Base-by-base conservation (phyloP, 2,113 vertebrate genomes). In the Melanostigma gelatinosum region DNA sequence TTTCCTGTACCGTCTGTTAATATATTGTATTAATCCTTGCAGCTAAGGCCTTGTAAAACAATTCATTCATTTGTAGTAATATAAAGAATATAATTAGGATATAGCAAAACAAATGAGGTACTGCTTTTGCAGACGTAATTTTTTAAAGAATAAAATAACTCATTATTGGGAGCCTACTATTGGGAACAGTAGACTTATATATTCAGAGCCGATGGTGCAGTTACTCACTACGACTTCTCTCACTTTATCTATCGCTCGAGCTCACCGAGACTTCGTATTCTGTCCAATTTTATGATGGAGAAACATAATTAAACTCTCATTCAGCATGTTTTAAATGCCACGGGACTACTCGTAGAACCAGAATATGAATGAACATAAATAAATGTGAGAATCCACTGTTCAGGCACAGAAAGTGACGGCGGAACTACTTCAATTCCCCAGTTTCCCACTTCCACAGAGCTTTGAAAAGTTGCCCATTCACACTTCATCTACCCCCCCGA, bases 311-410 rank as follows among this genome's bases (percentile, higher is more conserved):
- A 58, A 80, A 85, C 27, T 66, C 54, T 87, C 74, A 83, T 83
- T 85, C 76, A 82, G 73, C 75, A 62, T 48, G 40, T 90, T 87
- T 87, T 77, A 88, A 87, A 91, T 83, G 83, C 65, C 82, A 85
- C 6, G 46, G 77, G 85, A 86, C 34, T 22, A 68, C 57, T 38
- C 36, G 72, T 24, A 57, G 54, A 65, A 50, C 27, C 54, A 52
- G 85, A 76, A 85, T 85, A 78, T 88, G 77, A 86, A 88, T 84
- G 83, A 70, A 79, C 62, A 62, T 68, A 82, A 83, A 87, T 80
- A 79, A 74, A 69, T 86, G 29, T 70, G 54, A 86, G 67, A 57
- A 60, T 83, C 66, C 58, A 67, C 72, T 62, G 57, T 80, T 87
- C 81, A 72, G 64, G 63, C 50, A 32, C 11, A 24, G 27, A 32